Base-by-base conservation (phyloP, 2,113 vertebrate species). In the Epinephelus fuscoguttatus region DNA sequence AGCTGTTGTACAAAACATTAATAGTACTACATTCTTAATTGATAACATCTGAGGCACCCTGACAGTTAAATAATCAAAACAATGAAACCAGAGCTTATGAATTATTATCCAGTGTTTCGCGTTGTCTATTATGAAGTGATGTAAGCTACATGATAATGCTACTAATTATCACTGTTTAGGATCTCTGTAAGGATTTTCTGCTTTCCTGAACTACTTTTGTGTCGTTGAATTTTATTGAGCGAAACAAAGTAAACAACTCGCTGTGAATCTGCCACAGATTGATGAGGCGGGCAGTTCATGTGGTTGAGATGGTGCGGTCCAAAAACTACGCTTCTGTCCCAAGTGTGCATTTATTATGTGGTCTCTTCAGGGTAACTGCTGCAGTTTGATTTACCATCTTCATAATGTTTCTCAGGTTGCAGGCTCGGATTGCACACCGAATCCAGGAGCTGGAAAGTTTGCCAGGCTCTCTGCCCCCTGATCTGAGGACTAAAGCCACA, bases 361-460 rank as follows among this genome's bases (percentile, higher is more conserved):
- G 10, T 60, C 14, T 40, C 21, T 47, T 6, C 1, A 21, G 37
- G 4, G 11, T 12, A 17, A 25, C 19, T 75, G 33, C n/a, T 30
- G 27, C 23, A 30, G 62, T 57, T 68, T 68, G 53, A 76, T 15
- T 13, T 12, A 15, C 27, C 19, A 10, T 75, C 37, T 55, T 77
- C 5, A 0, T 79, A 17, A 56, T 27, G 40, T 69, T 77, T 67
- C 15, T 68, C 91, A 99, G 98, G 47, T 95, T 99, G 83, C 98
- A 99, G 93, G 98, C 98, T 93, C 97, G 98, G 84, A 98, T 99
- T 79, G 97, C 97, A 80, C 98, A 99, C 84, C 96, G 98, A 88
- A 99, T 99, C 88, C 98, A 99, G 89, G 98, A 99, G 68, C 95
- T 99, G 91, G 98, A 99, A 88, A 99, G 97, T 91, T 94, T 99